Base-by-base conservation (phyloP, 2,888 invertebrate species). In the Dorcus parallelipipedus region DNA sequence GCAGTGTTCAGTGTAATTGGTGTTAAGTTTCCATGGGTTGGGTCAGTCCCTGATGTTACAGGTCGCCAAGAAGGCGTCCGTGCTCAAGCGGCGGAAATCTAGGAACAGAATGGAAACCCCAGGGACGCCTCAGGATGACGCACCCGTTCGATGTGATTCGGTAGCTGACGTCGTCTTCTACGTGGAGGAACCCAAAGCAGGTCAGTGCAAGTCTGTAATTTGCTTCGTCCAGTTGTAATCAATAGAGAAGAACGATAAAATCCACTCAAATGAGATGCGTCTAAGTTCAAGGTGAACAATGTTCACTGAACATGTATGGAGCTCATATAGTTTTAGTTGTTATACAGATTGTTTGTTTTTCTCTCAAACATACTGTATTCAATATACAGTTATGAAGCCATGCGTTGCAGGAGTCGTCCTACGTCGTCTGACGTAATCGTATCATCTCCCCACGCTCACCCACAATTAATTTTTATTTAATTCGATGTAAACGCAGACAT, bases 11-110 rank as follows among this genome's bases (percentile, higher is more conserved):
- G 70, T 77, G 76, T 77, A 72, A 14, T 77, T 69, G 76, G 75
- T 77, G 78, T 78, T 77, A 75, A 76, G 77, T 76, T 70, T 73
- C 73, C 74, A 73, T 74, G 71, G 73, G 74, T 76, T 77, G 82
- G 82, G 82, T 83, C 83, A 86, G 85, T 86, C 85, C 81, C 82
- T 86, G 75, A 85, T 86, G 81, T 83, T 84, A 72, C 85, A 88
- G 86, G 87, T 88, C 71, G 88, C 88, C 62, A 87, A 89, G 75
- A 86, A 87, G 73, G 88, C 89, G 63, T 88, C 87, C 69, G 86
- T 89, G 64, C 81, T 89, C 67, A 87, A 88, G 74, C 80, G 89
- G 61, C 80, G 88, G 60, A 87, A 88, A 75, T 88, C 88, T 52
- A 80, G 84, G 69, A 85, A 85, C 69, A 81, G 85, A 66, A 86